A percentile compares a stretch with the other conserved stretches of the same genome.
phyloP scores from a whole-genome alignment of 2,797 vertebrate species.

The Aphelocoma californica region DNA sequence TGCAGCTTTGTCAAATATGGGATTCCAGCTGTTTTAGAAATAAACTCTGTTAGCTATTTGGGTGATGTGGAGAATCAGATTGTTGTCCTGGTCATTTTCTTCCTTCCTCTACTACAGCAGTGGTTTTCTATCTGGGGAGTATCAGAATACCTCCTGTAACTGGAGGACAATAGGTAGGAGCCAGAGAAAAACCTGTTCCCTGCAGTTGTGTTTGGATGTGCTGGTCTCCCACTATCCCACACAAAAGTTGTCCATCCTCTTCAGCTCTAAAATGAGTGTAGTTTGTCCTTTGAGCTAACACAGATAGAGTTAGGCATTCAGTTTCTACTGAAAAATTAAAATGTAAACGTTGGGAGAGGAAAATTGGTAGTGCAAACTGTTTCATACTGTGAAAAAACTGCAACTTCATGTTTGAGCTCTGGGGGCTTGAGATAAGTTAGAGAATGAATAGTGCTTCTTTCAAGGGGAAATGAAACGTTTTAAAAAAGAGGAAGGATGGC shows the following conservation, averaged over 20 bases:
- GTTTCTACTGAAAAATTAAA: background rate
- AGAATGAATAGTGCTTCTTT: background rate
- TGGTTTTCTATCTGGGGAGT: background rate
- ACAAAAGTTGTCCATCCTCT: background rate
- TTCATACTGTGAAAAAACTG: background rate
- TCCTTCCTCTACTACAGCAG: background rate
- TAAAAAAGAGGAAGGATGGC: background rate
- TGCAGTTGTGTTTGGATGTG: background rate
- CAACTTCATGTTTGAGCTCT: background rate
- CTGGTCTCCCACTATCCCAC: background rate
- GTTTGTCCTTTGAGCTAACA: background rate
- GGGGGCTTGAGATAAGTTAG: background rate
- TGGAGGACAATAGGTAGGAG: background rate
- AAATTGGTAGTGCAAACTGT: background rate
- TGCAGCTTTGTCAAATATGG: constrained; percentile 15
- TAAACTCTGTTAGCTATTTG: background rate
- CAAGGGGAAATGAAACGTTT: background rate
- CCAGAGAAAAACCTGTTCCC: background rate
- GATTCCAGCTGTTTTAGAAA: constrained; percentile 49
- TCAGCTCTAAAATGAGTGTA: background rate
- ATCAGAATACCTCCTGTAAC: background rate
- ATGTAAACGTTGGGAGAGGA: background rate
- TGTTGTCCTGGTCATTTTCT: background rate
- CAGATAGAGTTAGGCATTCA: background rate
- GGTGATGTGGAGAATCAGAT: background rate